Conservation (phyloP, 2,797 vertebrate genomes). For the Siniperca undulata region DNA sequence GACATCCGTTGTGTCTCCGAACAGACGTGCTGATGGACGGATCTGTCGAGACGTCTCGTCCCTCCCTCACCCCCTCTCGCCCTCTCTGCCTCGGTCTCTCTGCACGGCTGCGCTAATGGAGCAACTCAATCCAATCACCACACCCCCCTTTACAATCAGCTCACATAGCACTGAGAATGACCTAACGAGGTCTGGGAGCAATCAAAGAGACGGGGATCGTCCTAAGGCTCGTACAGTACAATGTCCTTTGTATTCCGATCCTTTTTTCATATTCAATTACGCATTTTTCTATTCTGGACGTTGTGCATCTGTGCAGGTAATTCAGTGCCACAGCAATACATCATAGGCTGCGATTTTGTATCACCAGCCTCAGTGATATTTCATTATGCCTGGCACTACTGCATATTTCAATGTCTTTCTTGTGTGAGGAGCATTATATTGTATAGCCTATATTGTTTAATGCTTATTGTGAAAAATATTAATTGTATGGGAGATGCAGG, state of each 20-base stretch:
- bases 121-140: slow-evolving; percentile 45
- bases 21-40: slow-evolving; percentile 66
- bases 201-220: slow-evolving; percentile 53
- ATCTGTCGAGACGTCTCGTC: slow-evolving; percentile 50
- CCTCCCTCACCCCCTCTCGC: slow-evolving; percentile 18
- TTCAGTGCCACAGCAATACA: slow-evolving; percentile 44
- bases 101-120: slow-evolving; percentile 36
- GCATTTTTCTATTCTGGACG: slow-evolving; percentile 38
- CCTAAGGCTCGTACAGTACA: slow-evolving; percentile 30
- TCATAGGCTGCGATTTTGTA: slow-evolving; percentile 49
- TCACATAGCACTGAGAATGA: slow-evolving; percentile 58
- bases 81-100: slow-evolving; percentile 1
- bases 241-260: slow-evolving; percentile 48
- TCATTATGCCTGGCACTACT: slow-evolving; percentile 8
- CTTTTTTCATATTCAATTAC: slow-evolving; percentile 39
- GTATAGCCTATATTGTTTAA: neutral
- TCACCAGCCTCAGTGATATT: slow-evolving; percentile 28
- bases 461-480: neutral
- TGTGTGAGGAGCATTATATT: neutral
- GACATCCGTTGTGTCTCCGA: slow-evolving; percentile 64
- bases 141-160: slow-evolving; percentile 37
- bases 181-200: slow-evolving; percentile 65
- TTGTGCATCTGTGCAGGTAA: slow-evolving; percentile 39
- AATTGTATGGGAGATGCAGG: neutral
- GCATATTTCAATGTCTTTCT: slow-evolving; percentile 19